These are phyloP conservation scores for Eristalis tenax DNA, from an alignment of 2,888 invertebrate genomes.

Conservation along the genomic window DNA sequence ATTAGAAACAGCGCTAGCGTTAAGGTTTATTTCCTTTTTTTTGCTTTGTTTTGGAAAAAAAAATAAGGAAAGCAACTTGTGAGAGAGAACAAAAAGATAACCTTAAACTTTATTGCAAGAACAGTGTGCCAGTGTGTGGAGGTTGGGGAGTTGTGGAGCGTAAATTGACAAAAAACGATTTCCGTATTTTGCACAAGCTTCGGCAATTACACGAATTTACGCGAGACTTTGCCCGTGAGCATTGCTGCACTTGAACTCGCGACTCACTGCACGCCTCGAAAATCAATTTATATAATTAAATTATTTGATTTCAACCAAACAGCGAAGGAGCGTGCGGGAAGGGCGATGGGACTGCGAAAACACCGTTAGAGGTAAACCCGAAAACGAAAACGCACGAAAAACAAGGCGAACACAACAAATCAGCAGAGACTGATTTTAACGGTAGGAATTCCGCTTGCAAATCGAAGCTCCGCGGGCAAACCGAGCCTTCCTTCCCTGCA, in stretches of 20 bases:
- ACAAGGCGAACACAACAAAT: background rate
- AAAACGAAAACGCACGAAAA: background rate
- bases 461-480: conserved; percentile 59
- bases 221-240: background rate
- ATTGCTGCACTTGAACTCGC: conserved; percentile 55
- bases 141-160: conserved; percentile 1
- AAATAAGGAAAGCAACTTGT: background rate
- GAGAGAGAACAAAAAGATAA: conserved; percentile 1
- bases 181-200: conserved; percentile 11
- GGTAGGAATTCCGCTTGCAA: conserved; percentile 29
- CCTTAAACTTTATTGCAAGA: conserved; percentile 39
- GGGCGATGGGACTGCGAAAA: background rate
- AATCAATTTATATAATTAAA: conserved; percentile 55
- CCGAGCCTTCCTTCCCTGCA: conserved; percentile 67
- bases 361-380: conserved; percentile 21
- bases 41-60: conserved; percentile 7
- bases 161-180: conserved; percentile 6
- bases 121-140: conserved; percentile 15
- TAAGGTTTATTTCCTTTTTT: background rate
- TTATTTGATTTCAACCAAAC: conserved; percentile 30
- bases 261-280: conserved; percentile 13
- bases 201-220: conserved; percentile 1
- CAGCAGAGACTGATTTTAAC: conserved; percentile 5
- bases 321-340: background rate
- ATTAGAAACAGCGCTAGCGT: conserved; percentile 55